Percentiles rank a stretch among this genome's conserved stretches.
These are phyloP conservation scores for Ochropacha duplaris DNA, from an alignment of 2,888 invertebrate genomes.

Conservation along the genomic window DNA sequence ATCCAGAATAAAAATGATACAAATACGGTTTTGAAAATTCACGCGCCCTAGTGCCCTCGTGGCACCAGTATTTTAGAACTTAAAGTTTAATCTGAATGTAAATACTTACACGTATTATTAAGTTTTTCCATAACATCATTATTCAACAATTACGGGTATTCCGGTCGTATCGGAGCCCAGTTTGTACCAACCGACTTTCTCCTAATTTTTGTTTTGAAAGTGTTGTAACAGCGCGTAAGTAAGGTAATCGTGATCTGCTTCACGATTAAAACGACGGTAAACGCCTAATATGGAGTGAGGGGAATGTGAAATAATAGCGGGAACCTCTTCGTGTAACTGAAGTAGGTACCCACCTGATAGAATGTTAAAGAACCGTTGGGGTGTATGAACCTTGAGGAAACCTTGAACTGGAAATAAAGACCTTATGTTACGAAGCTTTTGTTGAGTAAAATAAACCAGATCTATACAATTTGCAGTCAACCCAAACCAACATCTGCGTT, in stretches of 20 bases:
- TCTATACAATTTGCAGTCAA: not conserved
- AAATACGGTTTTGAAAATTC: no score
- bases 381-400: not conserved
- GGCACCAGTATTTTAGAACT: no score
- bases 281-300: constrained; percentile 35
- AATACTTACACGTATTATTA: no score
- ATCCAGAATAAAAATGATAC: no score
- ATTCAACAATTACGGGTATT: not conserved
- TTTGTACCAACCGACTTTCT: constrained; percentile 48
- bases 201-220: constrained; percentile 52
- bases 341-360: constrained; percentile 14
- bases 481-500: not conserved
- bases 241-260: constrained; percentile 61
- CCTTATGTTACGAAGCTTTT: not conserved
- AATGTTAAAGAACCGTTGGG: constrained; percentile 1
- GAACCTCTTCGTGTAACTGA: constrained; percentile 15
- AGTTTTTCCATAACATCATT: constrained; percentile 9
- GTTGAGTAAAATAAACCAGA: not conserved
- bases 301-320: constrained; percentile 35
- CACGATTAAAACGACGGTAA: constrained; percentile 46
- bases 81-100: no score
- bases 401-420: not conserved
- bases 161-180: not conserved
- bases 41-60: no score
- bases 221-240: constrained; percentile 55